Evolutionary conservation across 2,888 invertebrate genomes (phyloP).

Genomic region (Eupithecia inturbata): DNA sequence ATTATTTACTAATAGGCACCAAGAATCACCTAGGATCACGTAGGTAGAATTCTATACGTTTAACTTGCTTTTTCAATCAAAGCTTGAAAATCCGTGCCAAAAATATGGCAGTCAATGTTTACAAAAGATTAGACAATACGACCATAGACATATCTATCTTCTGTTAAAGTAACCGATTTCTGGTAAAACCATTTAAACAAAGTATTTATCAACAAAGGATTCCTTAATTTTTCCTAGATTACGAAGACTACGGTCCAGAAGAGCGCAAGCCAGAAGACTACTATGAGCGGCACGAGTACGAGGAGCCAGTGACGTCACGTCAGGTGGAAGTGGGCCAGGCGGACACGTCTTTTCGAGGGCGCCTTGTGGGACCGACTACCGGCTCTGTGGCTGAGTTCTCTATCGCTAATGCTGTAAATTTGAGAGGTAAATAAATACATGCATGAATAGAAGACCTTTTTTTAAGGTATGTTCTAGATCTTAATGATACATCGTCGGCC

Average conservation of each 20-base stretch:
- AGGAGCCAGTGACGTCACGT: conserved; percentile 64
- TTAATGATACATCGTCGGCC: too few species aligned
- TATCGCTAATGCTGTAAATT: conserved; percentile 72
- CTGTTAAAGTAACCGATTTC: not conserved
- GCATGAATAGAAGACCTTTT: too few species aligned
- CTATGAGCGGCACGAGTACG: conserved; percentile 65
- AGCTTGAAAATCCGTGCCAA: not conserved
- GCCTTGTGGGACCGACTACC: conserved; percentile 62
- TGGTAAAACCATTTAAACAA: not conserved
- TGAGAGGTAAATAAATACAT: too few species aligned
- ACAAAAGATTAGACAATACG: not conserved
- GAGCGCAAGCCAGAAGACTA: conserved; percentile 59
- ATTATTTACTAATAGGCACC: too few species aligned
- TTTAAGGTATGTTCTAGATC: too few species aligned
- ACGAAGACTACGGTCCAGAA: conserved; percentile 64
- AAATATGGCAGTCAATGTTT: too few species aligned
- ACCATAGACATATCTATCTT: not conserved
- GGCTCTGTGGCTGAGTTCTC: conserved; percentile 56
- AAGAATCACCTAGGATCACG: too few species aligned
- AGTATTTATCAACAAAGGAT: not conserved
- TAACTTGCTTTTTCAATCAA: not conserved
- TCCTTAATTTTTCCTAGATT: conserved; percentile 51
- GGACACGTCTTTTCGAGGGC: conserved; percentile 54
- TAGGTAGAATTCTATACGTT: too few species aligned
- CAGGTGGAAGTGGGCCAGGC: conserved; percentile 59